Base-by-base conservation (phyloP, 2,113 vertebrate genomes). In the Ictalurus punctatus region DNA sequence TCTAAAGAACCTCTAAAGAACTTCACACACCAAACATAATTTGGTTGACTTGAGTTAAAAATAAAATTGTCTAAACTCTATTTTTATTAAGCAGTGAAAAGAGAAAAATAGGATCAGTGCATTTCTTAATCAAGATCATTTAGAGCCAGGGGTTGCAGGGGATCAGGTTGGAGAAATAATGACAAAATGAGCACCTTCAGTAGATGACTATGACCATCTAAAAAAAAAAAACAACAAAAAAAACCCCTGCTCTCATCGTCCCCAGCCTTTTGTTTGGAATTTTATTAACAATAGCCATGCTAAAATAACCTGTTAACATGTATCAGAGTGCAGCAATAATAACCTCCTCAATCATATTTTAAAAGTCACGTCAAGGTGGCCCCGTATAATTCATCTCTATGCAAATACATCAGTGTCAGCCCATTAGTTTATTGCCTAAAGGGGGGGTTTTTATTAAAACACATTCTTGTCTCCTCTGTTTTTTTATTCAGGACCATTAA, bases 321-420 rank as follows among this genome's bases (percentile, higher is more conserved):
- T 93, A 93, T 94, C 93, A 94, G 87, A 96, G 95, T 95, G 96
- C 95, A 94, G 95, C 94, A 94, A 95, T 96, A 98, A 98, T 96
- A 97, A 98, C 95, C 96, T 96, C 96, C 95, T 97, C 97, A 94
- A 97, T 98, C 97, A 97, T 97, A 97, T 97, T 96, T 97, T 98
- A 98, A 97, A 98, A 98, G 96, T 97, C 96, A 95, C 94, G 97
- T 98, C 97, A 97, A 96, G 94, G 91, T 89, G 92, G 93, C 93
- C 91, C 59, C 87, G 58, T 86, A 95, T 98, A 96, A 97, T 97
- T 98, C 97, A 97, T 98, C 96, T 98, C 96, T 98, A 98, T 98
- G 97, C 97, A 97, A 98, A 99, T 98, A 96, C 92, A 94, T 95
- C 94, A 94, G 94, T 96, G 97, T 97, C 96, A 96, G 95, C 93